Evolutionary conservation across 2,888 invertebrate species (phyloP).

Genomic region (Agrochola litura): DNA sequence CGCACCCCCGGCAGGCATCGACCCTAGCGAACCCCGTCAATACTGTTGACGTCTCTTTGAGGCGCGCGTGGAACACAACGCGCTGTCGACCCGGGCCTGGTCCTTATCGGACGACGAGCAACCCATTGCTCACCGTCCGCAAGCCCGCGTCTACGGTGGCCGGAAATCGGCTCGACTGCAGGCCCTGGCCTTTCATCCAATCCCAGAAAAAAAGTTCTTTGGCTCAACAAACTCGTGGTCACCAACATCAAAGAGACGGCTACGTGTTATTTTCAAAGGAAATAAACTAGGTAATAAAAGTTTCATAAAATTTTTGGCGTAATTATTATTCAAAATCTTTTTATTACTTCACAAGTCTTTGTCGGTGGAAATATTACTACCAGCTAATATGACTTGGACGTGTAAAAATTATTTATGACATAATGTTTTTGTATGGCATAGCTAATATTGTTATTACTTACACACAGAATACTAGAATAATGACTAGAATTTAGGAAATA

Average conservation of each 20-base stretch:
- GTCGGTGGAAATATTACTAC: conserved; percentile 6
- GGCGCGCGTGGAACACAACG: too few relatives aligned
- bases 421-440: background rate
- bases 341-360: conserved; percentile 33
- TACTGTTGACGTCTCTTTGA: too few relatives aligned
- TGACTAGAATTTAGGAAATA: background rate
- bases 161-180: too few relatives aligned
- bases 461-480: background rate
- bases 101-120: too few relatives aligned
- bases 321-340: conserved; percentile 26
- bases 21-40: too few relatives aligned
- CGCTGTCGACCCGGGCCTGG: too few relatives aligned
- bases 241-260: background rate
- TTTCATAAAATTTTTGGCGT: background rate
- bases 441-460: conserved; percentile 23
- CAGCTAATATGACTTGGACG: background rate
- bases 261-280: conserved; percentile 1
- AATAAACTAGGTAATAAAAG: background rate
- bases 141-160: too few relatives aligned
- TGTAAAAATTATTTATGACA: conserved; percentile 25
- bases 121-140: too few relatives aligned
- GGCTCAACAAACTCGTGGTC: background rate
- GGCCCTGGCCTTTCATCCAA: background rate
- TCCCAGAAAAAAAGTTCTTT: background rate
- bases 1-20: too few relatives aligned